Evolutionary conservation across 2,888 invertebrate genomes (phyloP), one percentile per base, ranked within the genome.

Genomic region (Coelinius sp.): DNA sequence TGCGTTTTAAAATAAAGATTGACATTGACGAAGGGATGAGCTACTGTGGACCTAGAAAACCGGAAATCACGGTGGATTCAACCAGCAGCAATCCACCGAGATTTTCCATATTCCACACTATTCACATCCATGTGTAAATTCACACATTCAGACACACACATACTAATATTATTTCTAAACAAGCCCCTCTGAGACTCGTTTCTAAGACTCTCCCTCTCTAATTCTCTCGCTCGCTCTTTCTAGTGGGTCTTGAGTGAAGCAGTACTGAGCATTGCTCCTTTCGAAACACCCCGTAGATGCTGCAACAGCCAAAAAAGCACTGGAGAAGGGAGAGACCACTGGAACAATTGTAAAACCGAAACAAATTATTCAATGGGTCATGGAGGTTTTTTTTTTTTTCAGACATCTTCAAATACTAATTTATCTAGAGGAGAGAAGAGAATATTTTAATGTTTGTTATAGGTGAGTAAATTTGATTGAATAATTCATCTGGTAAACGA

Each of bases 21-120:
- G 41, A 63, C 24, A 63, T 17, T 41, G 38, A 63, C 38, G 63
- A 41, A 63, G 27, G 44, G 68, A 67, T 44, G 27, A 35, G 53
- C 53, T 53, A 27, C 38, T 67, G 68, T 81, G 81, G 78, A 79
- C 78, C 79, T 78, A 81, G 83, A 84, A 82, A 84, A 84, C 85
- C 84, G 83, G 84, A 83, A 80, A 80, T 85, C 83, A 81, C 83
- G 82, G 77, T 80, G 71, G 73, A 75, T 75, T 69, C 74, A 75
- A 75, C 62, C 71, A 73, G 73, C 63, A 73, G 56, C 75, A 70
- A 72, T 76, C 73, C 70, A 20, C 46, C 20, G 24, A 44, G 24
- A 52, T 73, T 73, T 74, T 71, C 67, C 73, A 75, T 75, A 71
- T 73, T 73, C 71, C 56, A 44, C 46, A 24, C 14, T 14, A 3